Evolutionary conservation across 2,888 invertebrate species (phyloP).

Genomic region (Scelioninae gen. 2): DNA sequence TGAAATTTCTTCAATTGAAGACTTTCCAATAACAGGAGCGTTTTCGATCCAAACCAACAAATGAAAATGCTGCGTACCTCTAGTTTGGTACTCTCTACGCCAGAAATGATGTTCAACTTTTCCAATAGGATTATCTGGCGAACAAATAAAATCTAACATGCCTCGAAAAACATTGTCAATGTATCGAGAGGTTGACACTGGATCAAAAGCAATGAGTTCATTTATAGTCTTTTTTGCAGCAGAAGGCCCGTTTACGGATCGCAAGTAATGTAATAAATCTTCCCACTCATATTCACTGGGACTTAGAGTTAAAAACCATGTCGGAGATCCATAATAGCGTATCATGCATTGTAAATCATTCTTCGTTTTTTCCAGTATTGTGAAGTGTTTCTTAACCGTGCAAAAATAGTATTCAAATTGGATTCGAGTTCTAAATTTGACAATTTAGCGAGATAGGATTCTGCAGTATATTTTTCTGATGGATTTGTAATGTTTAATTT

Average conservation of each 20-base stretch:
- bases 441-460: conserved; percentile 30
- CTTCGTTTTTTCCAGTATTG: conserved; percentile 60
- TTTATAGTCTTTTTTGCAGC: too few relatives aligned
- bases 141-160: conserved; percentile 1
- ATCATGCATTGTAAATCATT: conserved; percentile 61
- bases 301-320: conserved; percentile 64
- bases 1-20: conserved; percentile 31
- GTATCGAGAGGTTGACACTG: conserved; percentile 67
- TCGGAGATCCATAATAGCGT: conserved; percentile 62
- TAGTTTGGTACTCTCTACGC: conserved; percentile 11
- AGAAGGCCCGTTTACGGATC: too few relatives aligned
- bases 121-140: conserved; percentile 14
- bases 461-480: conserved; percentile 46
- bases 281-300: conserved; percentile 62
- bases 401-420: conserved; percentile 60
- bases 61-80: conserved; percentile 50
- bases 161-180: conserved; percentile 48
- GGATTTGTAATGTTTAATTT: conserved; percentile 59
- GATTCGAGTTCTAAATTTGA: conserved; percentile 52
- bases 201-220: conserved; percentile 66
- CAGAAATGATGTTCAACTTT: conserved; percentile 9
- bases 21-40: conserved; percentile 62
- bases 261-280: conserved; percentile 63
- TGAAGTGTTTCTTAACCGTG: conserved; percentile 60
- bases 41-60: conserved; percentile 66